Evolutionary conservation across 37 sponge, comb jelly and placozoan genomes (phyloP), one percentile per base, ranked within the genome.

Genomic region (Halisarca cf. caerulea): DNA sequence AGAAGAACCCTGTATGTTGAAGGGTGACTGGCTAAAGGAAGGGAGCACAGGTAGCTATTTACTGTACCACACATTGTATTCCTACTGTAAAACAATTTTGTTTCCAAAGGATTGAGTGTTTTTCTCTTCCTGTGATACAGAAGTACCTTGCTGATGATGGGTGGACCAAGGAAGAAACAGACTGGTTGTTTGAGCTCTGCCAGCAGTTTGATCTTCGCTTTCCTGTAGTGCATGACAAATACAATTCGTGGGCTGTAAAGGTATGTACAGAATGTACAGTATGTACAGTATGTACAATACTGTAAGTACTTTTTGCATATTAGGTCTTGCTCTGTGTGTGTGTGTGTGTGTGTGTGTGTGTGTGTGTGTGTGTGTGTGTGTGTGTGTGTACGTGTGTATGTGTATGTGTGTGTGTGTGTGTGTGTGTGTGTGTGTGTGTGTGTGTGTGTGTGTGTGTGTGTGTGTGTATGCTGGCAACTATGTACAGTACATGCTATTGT

Each of bases 111-210:
- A n/a, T n/a, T n/a, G n/a, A n/a, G n/a, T n/a, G n/a, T n/a, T n/a
- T n/a, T n/a, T n/a, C n/a, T n/a, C n/a, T n/a, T n/a, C n/a, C n/a
- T n/a, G n/a, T n/a, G n/a, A n/a, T n/a, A n/a, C n/a, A 80, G 60
- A 80, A 61, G 37, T 57, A 60, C 81, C 80, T 90, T 20, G 53
- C 34, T 28, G 92, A 89, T 32, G 43, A 80, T 5, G 55, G 45
- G 0, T 96, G 97, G 97, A 91, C 73, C 23, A 88, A 85, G 37
- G 90, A 91, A n/a, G 97, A 93, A 80, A 96, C 97, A 8, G 92
- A 90, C 54, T 92, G 94, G 61, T 70, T 96, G 36, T 90, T 91
- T 70, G 94, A 94, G 36, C 85, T 96, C 36, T 93, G 94, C 68
- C 88, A 91, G 85, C 60, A 33, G 72, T 93, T 96, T 90, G 94